Base-by-base conservation (phyloP, 2,888 invertebrate species). In the Lissonota sp. region DNA sequence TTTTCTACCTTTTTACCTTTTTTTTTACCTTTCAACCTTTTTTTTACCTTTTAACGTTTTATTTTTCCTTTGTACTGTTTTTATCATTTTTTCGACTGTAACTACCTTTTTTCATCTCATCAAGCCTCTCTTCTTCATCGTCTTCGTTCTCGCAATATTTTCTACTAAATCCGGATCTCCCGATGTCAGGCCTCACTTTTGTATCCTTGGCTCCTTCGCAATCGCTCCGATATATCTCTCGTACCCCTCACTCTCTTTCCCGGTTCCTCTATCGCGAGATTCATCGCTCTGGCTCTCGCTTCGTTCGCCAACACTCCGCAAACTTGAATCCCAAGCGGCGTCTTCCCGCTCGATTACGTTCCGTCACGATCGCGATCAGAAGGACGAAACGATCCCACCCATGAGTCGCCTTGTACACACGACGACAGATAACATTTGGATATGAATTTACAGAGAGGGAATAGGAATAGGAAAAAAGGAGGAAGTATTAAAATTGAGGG, bases 181-280 rank as follows among this genome's bases (percentile, higher is more conserved):
- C 53, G 62, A 79, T 79, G 70, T 26, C 80, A 87, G 87, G 88
- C 89, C 87, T 26, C 26, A 88, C 88, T 89, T 86, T 83, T 85
- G 72, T 58, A 69, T 75, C 62, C 70, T 69, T 80, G 4, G 6
- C 66, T 71, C 72, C 58, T 49, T 63, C 49, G 46, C 63, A 40
- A 79, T 69, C 75, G 55, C 37, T n/a, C 60, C 80, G 60, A 74
- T 72, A 72, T 37, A 16, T 57, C 63, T 12, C 49, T 49, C 14
- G 12, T 12, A n/a, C 6, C 62, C 58, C 66, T 26, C 70, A 37
- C 8, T 46, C 60, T 49, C 63, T 53, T 40, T 64, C 46, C 37
- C 62, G 26, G 53, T 37, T 53, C 58, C 42, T 57, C 75, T 79
- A 67, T 44, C 64, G 37, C n/a, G 57, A 62, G 51, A 62, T 37